Evolutionary conservation across 2,113 vertebrate species (phyloP).

Genomic region (Hippocampus abdominalis): DNA sequence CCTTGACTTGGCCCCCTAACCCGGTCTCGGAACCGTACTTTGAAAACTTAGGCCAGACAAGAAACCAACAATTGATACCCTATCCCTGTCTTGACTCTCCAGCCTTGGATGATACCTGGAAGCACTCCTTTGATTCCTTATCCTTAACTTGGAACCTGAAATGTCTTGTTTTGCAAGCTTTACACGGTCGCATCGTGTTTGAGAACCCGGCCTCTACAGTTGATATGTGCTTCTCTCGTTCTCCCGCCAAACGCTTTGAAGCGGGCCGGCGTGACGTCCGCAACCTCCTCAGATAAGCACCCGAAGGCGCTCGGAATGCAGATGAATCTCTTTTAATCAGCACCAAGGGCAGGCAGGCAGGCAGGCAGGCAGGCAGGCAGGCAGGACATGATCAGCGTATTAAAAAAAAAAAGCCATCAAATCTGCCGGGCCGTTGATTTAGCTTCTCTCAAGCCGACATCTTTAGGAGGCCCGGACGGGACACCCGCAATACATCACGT

Average conservation of each 20-base stretch:
- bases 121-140: too few species aligned
- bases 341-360: constrained; percentile 74
- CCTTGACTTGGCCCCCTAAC: too few species aligned
- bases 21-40: too few species aligned
- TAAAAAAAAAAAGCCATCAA: constrained; percentile 87
- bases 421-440: constrained; percentile 74
- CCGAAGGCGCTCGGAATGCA: constrained; percentile 80
- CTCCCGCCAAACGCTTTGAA: constrained; percentile 79
- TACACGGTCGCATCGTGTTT: not conserved
- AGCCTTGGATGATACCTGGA: not conserved
- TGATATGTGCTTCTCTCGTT: constrained; percentile 76
- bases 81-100: not conserved
- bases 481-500: constrained; percentile 54
- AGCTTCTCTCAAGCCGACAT: constrained; percentile 54
- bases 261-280: constrained; percentile 68
- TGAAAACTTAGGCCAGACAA: too few species aligned
- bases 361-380: constrained; percentile 29
- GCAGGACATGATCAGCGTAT: constrained; percentile 77
- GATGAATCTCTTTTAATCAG: constrained; percentile 91
- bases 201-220: constrained; percentile 54
- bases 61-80: too few species aligned
- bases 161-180: not conserved
- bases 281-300: constrained; percentile 76
- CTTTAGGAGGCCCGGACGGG: constrained; percentile 58
- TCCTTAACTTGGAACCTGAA: too few species aligned